Conservation (phyloP, 2,113 vertebrate species). For the Cryptotis parvus region DNA sequence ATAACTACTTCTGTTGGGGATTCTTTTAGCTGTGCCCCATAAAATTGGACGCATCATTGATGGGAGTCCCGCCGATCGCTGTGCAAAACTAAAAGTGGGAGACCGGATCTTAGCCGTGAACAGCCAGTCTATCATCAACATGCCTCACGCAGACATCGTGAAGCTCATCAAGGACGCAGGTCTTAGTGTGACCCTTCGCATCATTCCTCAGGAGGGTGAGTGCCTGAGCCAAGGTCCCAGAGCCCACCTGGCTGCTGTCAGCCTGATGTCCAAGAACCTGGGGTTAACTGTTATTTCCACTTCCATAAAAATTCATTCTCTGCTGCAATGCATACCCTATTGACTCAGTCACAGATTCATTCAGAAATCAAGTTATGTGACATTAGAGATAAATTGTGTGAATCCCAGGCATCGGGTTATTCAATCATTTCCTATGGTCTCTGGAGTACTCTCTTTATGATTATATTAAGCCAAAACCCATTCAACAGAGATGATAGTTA, state of each 20-base stretch:
- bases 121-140: constrained; percentile 96
- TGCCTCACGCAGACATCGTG: constrained; percentile 99
- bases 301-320: not conserved
- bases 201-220: constrained; percentile 99
- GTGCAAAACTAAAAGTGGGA: constrained; percentile 97
- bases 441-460: not conserved
- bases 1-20: constrained; percentile 64
- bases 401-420: not conserved
- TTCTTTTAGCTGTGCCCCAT: constrained; percentile 94
- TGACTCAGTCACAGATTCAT: constrained; percentile 14
- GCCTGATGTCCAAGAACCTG: not conserved
- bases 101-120: constrained; percentile 99
- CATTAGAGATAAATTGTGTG: not conserved
- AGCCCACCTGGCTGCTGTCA: not conserved
- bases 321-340: not conserved
- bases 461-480: constrained; percentile 35
- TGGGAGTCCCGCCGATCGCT: constrained; percentile 97
- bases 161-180: constrained; percentile 99
- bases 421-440: not conserved
- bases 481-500: constrained; percentile 46
- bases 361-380: constrained; percentile 8
- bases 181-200: constrained; percentile 96
- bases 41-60: constrained; percentile 99
- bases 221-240: constrained; percentile 14
- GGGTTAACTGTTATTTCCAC: not conserved